Evolutionary conservation across 2,888 invertebrate genomes (phyloP).

Genomic region (Stenchaetothrips biformis): DNA sequence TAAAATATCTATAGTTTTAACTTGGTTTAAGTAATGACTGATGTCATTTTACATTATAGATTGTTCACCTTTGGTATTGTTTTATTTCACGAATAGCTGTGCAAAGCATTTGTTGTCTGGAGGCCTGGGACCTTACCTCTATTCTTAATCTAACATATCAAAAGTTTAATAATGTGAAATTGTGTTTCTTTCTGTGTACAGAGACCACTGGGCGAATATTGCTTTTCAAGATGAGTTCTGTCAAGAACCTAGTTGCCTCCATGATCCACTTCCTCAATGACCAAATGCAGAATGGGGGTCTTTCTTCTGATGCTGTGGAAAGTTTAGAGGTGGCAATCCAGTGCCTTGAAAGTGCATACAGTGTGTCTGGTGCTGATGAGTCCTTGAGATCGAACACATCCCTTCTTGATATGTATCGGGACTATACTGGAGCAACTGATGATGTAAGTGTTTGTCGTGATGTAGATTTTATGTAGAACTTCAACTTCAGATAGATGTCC

Average conservation of each 20-base stretch:
- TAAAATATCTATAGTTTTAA: too few species aligned
- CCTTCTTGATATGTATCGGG: constrained; percentile 46
- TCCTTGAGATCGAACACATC: constrained; percentile 44
- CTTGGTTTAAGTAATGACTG: too few species aligned
- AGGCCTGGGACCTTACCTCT: too few species aligned
- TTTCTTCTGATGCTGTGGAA: constrained; percentile 55
- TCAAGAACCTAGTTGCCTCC: constrained; percentile 47
- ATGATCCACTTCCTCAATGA: constrained; percentile 55
- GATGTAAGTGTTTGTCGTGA: not conserved
- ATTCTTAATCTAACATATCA: too few species aligned
- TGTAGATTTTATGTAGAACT: not conserved
- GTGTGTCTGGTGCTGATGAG: constrained; percentile 53
- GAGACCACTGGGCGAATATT: too few species aligned
- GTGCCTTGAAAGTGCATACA: constrained; percentile 88
- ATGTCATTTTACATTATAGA: too few species aligned
- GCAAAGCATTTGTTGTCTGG: too few species aligned
- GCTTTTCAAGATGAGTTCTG: constrained; percentile 36
- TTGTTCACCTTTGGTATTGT: too few species aligned
- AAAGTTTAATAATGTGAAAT: too few species aligned
- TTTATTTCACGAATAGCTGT: too few species aligned
- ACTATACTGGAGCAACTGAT: constrained; percentile 23
- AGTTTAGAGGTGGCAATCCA: constrained; percentile 91
- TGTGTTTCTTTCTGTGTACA: too few species aligned
- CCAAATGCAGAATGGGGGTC: constrained; percentile 50
- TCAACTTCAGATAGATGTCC: not conserved